Conservation (phyloP, 2,113 vertebrate genomes). For the Ceyx margarethae region DNA sequence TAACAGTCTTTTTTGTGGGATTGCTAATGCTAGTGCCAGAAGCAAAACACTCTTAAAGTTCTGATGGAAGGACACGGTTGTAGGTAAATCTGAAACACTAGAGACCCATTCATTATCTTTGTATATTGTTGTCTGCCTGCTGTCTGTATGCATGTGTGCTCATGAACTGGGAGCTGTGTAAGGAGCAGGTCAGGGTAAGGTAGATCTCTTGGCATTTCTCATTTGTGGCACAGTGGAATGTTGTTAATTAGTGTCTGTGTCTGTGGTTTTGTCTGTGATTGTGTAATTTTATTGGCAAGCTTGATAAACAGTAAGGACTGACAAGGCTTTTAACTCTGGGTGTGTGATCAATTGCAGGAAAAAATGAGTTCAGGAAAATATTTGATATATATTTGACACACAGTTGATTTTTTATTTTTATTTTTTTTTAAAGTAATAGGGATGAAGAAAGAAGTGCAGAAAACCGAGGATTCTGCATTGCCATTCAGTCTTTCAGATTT, state of each 20-base stretch:
- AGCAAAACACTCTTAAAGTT: slow-evolving; percentile 72
- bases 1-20: slow-evolving; percentile 71
- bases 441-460: not conserved
- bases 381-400: not conserved
- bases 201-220: slow-evolving; percentile 39
- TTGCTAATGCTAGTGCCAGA: slow-evolving; percentile 71
- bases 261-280: slow-evolving; percentile 55
- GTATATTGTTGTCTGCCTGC: slow-evolving; percentile 64
- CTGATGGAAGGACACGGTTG: slow-evolving; percentile 69
- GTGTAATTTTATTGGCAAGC: slow-evolving; percentile 40
- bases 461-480: not conserved
- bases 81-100: slow-evolving; percentile 71
- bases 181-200: slow-evolving; percentile 16
- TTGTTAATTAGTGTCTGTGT: slow-evolving; percentile 64
- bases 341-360: not conserved
- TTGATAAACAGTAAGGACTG: slow-evolving; percentile 17
- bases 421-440: not conserved
- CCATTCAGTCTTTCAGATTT: not conserved
- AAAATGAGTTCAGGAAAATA: not conserved
- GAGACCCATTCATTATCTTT: slow-evolving; percentile 66
- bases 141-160: slow-evolving; percentile 70
- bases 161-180: slow-evolving; percentile 41
- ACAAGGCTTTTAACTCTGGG: not conserved
- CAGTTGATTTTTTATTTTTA: not conserved
- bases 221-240: slow-evolving; percentile 62